Base-by-base conservation (phyloP, 2,888 invertebrate genomes). In the Anagyrus pseudococci region DNA sequence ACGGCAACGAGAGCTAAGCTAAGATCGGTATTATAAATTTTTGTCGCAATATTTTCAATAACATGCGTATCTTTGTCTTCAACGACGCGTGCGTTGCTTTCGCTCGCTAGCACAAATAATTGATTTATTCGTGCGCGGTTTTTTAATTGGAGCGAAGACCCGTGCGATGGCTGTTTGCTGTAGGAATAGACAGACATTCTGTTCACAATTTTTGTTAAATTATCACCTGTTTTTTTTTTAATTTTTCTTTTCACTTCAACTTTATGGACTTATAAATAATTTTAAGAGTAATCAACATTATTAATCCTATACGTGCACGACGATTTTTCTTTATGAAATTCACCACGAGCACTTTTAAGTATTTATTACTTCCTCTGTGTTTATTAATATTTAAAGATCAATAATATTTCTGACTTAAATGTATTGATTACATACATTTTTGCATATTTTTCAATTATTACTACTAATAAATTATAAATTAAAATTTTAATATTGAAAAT, bases 131-230 rank as follows among this genome's bases (percentile, higher is more conserved):
- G 47, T 62, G 56, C 55, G 49, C 41, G 58, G 55, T 56, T 58
- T 64, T 78, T 74, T 73, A 75, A 76, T 75, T 72, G 72, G 70
- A 76, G 76, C 72, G 74, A 54, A 60, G 77, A 76, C 72, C 75
- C 72, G 71, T 76, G 76, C 75, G 77, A 69, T 71, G 76, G 76
- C 75, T 73, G 76, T 75, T 74, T 72, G 77, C 80, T 80, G 80
- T 80, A 75, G 81, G 77, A 75, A 81, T 81, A 80, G 80, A 80
- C 73, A 80, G 72, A 80, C 44, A 68, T 70, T 37, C 68, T 70
- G 70, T 67, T 71, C 68, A 72, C 68, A 58, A 56, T 64, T 63
- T 54, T 61, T 64, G 64, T 67, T 64, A 64, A 59, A 66, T 58
- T 41, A 61, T 57, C 43, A 64, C 26, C 50, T 19, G 8, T 20